Evolutionary conservation across 1,140 invertebrate genomes (phyloP), one percentile per base, ranked within the genome.

Genomic region (Prorops nasuta): DNA sequence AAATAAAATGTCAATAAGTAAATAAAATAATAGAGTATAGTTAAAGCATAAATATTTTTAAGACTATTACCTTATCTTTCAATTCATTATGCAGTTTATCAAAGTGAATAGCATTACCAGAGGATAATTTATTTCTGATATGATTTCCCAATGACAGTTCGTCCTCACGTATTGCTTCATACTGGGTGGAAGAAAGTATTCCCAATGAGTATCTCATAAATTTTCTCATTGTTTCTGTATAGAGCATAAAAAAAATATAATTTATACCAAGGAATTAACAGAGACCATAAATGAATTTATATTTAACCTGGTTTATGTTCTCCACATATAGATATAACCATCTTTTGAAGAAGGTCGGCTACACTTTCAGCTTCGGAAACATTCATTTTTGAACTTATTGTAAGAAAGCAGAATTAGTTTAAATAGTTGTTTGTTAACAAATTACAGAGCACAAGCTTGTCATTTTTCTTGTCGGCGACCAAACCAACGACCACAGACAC

Each of bases 291-390:
- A n/a, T 32, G 18, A 32, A 32, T 12, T 28, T 6, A 28, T 1
- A 8, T 52, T 54, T 66, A 57, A 76, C 75, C 75, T 73, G 67
- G 67, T 22, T 73, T 74, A 50, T 77, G 71, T 44, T 77, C 73
- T 9, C 74, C 73, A 34, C 69, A 74, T 34, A 77, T 36, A 3
- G 73, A 76, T 44, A 66, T 46, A 36, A 77, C 64, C 58, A 77
- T 63, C 61, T 76, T 74, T 40, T 76, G 72, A 20, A 76, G 58
- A 2, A 76, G 49, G 60, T 76, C 74, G 39, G 69, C 72, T 3
- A 77, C 56, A 22, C 64, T 72, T 48, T 77, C 73, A 16, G 63
- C 57, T 43, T 76, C 75, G 3, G 49, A 37, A 12, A 51, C 47
- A 56, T 60, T 77, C 72, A 69, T 71, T 12, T n/a, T n/a, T n/a